These are phyloP conservation scores for Parnassius smintheus DNA, from an alignment of 2,888 invertebrate genomes.

Conservation along the genomic window DNA sequence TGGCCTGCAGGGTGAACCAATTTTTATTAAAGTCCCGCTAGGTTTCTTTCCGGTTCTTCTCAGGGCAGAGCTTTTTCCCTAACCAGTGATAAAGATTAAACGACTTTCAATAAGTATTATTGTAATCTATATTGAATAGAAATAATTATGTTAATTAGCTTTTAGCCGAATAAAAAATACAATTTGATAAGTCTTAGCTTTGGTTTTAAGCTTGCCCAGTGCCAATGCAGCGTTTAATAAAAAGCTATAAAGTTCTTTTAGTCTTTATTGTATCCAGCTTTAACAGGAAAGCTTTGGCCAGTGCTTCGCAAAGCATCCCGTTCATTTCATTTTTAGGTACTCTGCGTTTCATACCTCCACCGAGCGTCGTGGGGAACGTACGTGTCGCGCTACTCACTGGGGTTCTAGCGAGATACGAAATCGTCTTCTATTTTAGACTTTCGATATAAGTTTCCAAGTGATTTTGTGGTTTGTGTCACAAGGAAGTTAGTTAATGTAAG, in stretches of 20 bases:
- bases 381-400: constrained; percentile 4
- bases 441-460: constrained; percentile 14
- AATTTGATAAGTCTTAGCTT: not conserved
- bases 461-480: constrained; percentile 14
- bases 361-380: constrained; percentile 25
- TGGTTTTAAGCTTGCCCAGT: constrained; percentile 14
- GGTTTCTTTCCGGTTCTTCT: too few relatives aligned
- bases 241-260: constrained; percentile 17
- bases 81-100: too few relatives aligned
- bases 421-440: constrained; percentile 10
- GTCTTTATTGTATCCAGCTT: constrained; percentile 11
- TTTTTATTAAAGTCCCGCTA: too few relatives aligned
- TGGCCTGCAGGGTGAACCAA: too few relatives aligned
- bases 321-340: not conserved
- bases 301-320: constrained; percentile 7
- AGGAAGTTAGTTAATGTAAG: constrained; percentile 14
- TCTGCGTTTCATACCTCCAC: constrained; percentile 17
- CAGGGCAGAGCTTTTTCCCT: too few relatives aligned
- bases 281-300: constrained; percentile 12
- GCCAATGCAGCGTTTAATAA: constrained; percentile 1
- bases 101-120: too few relatives aligned
- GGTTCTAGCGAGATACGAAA: not conserved
- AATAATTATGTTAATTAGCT: too few relatives aligned
- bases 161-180: too few relatives aligned
- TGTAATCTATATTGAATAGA: too few relatives aligned